Evolutionary conservation across 1,140 invertebrate species (phyloP), one percentile per base, ranked within the genome.

Genomic region (Lutraria rhynchaena): DNA sequence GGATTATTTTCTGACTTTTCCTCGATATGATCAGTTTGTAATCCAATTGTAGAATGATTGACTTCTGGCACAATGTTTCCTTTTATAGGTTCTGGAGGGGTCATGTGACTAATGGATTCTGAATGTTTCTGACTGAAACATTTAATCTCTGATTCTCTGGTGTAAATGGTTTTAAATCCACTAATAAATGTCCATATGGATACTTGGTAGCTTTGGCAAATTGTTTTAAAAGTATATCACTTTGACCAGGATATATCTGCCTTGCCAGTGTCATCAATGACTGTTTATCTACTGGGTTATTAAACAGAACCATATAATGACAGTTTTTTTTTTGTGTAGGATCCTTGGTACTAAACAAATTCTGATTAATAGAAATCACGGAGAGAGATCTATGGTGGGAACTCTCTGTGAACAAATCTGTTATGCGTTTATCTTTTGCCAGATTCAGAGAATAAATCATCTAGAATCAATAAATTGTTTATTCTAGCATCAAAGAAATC

Each of bases 101-200:
- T 63, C 60, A 63, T 19, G 60, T 63, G 60, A 31, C n/a, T n/a
- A n/a, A n/a, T n/a, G n/a, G n/a, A n/a, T n/a, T n/a, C n/a, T n/a
- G n/a, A n/a, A n/a, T n/a, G 24, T 22, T 15, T 33, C 33, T 17
- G 11, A 17, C 22, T 63, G 5, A 31, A 35, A 17, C 27, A 29
- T 63, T 63, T 63, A 11, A 35, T 22, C 22, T 31, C 11, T 31
- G 7, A 22, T 35, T 15, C 2, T 46, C 63, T 3, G 33, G 63
- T n/a, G 63, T 67, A 67, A 67, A 67, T 51, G 67, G 63, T 53
- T 70, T 70, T n/a, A n/a, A n/a, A n/a, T n/a, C n/a, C n/a, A n/a
- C n/a, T n/a, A n/a, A n/a, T n/a, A n/a, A n/a, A n/a, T n/a, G n/a
- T n/a, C n/a, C n/a, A n/a, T n/a, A n/a, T n/a, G n/a, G n/a, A n/a